These are phyloP conservation scores for Tenthredo distinguenda DNA, from an alignment of 2,888 invertebrate genomes.

Conservation along the genomic window DNA sequence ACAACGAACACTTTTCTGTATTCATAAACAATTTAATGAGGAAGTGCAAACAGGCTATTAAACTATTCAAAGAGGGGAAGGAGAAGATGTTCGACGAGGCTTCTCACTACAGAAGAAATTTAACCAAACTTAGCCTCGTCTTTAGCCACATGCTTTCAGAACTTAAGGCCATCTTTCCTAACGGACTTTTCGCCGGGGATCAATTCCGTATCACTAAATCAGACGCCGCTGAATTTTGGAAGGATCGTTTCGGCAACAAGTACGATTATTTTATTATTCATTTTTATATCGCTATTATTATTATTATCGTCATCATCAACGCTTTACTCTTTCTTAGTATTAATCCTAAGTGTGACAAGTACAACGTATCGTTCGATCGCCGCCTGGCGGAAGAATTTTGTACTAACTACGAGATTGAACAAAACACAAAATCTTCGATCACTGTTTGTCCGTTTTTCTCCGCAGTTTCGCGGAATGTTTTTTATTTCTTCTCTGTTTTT, in stretches of 20 bases:
- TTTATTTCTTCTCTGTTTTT: no score
- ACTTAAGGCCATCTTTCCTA: constrained; percentile 98
- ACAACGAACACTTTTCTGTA: constrained; percentile 97
- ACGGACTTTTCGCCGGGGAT: constrained; percentile 97
- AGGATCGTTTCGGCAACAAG: constrained; percentile 97
- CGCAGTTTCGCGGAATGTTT: no score
- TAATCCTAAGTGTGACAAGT: no score
- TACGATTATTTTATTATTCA: constrained; percentile 75
- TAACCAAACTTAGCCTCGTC: constrained; percentile 98
- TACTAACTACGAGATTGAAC: no score
- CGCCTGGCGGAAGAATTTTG: no score
- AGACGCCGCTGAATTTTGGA: constrained; percentile 99
- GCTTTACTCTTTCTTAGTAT: no score
- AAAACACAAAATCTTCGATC: no score
- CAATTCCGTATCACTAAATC: constrained; percentile 99
- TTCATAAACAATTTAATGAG: constrained; percentile 98
- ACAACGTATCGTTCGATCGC: no score
- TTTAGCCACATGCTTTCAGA: constrained; percentile 99
- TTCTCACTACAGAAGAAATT: constrained; percentile 94
- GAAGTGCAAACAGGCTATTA: constrained; percentile 99
- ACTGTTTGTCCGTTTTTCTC: no score
- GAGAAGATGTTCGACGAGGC: constrained; percentile 99
- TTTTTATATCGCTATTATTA: no score
- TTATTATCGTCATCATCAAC: no score
- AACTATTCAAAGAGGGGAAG: constrained; percentile 98